These are phyloP conservation scores for Cataglyphis livida DNA, from an alignment of 2,888 invertebrate genomes.

Conservation along the genomic window DNA sequence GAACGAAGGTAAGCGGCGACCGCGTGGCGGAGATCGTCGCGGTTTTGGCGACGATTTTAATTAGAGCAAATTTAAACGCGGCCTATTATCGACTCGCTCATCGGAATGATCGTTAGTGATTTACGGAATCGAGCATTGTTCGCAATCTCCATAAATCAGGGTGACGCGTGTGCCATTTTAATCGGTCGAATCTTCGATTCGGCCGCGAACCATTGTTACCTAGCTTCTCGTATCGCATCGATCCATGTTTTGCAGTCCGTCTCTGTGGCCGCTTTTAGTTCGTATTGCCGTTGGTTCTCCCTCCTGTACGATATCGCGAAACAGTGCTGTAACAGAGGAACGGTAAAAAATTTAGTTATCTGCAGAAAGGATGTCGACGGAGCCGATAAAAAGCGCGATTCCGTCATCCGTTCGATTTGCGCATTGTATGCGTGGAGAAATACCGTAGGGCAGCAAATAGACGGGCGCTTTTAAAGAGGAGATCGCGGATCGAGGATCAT, in stretches of 20 bases:
- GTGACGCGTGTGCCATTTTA: slow-evolving; percentile 33
- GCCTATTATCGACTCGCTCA: not conserved
- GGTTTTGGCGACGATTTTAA: not conserved
- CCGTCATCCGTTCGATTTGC: not conserved
- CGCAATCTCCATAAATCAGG: slow-evolving; percentile 22
- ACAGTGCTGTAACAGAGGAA: slow-evolving; percentile 90
- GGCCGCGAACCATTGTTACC: slow-evolving; percentile 87
- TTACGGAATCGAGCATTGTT: slow-evolving; percentile 1
- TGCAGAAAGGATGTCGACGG: not conserved
- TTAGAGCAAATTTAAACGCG: slow-evolving; percentile 21
- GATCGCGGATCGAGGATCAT: not conserved
- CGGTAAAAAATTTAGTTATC: slow-evolving; percentile 24
- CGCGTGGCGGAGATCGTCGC: not conserved
- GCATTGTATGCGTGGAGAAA: slow-evolving; percentile 19
- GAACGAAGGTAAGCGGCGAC: slow-evolving; percentile 1
- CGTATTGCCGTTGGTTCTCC: slow-evolving; percentile 95
- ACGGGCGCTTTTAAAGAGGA: slow-evolving; percentile 3
- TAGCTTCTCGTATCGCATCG: slow-evolving; percentile 94
- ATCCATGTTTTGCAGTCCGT: slow-evolving; percentile 96
- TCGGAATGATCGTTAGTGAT: slow-evolving; percentile 31
- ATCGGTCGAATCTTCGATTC: slow-evolving; percentile 43
- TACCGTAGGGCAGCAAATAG: not conserved
- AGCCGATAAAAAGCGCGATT: not conserved
- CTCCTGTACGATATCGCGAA: slow-evolving; percentile 95
- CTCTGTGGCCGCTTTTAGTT: slow-evolving; percentile 93